Evolutionary conservation across 2,113 vertebrate genomes (phyloP).

Genomic region (Hippocampus guttulatus): DNA sequence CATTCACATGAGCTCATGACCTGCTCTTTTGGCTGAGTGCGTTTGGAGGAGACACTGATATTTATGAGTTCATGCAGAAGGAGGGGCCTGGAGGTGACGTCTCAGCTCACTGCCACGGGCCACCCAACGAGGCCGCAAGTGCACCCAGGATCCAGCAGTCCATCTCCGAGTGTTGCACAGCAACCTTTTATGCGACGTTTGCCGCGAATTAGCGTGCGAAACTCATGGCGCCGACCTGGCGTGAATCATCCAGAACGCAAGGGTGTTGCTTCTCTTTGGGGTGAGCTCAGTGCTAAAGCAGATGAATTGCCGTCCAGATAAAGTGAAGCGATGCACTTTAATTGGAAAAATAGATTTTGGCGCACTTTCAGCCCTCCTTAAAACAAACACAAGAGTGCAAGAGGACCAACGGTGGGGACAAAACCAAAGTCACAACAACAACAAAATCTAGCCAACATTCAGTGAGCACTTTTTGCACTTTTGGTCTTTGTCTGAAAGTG

Average conservation of each 20-base stretch:
- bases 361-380: constrained; percentile 12
- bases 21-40: constrained; percentile 26
- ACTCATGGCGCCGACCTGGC: constrained; percentile 13
- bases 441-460: constrained; percentile 8
- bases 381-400: constrained; percentile 23
- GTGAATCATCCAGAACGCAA: constrained; percentile 10
- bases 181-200: constrained; percentile 22
- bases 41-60: constrained; percentile 58
- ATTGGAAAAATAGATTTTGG: constrained; percentile 36
- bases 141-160: constrained; percentile 40
- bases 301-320: constrained; percentile 46
- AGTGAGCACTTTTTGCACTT: neutral
- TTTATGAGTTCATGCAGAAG: constrained; percentile 60
- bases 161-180: constrained; percentile 13
- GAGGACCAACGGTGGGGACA: constrained; percentile 42
- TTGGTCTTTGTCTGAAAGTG: too few relatives aligned
- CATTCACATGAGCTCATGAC: constrained; percentile 5
- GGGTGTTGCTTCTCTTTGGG: constrained; percentile 12
- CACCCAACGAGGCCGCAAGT: constrained; percentile 52
- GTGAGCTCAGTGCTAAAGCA: constrained; percentile 16
- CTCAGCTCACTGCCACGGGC: constrained; percentile 54
- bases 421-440: constrained; percentile 9
- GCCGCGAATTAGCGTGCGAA: constrained; percentile 32
- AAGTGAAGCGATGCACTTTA: constrained; percentile 18
- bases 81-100: constrained; percentile 63